Conservation (phyloP, 2,797 vertebrate species). For the Morus bassanus region DNA sequence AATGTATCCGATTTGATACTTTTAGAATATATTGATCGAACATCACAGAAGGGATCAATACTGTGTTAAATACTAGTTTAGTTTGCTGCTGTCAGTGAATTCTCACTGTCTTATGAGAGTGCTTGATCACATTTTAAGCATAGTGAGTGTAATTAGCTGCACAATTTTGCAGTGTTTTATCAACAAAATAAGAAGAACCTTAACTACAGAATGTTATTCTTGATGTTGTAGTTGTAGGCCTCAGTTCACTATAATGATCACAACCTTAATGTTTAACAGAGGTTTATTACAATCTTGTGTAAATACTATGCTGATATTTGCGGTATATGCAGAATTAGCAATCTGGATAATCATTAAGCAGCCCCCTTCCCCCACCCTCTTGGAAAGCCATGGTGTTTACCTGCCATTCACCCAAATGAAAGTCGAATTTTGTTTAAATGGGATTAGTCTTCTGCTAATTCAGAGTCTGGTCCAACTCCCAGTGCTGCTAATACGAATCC, state of each 20-base stretch:
- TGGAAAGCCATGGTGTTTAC: not conserved
- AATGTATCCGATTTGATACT: not conserved
- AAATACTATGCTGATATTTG: not conserved
- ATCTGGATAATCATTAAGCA: not conserved
- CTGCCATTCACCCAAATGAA: not conserved
- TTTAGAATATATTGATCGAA: not conserved
- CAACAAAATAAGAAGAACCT: not conserved
- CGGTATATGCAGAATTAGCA: not conserved
- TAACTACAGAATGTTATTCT: not conserved
- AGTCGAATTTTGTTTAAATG: not conserved
- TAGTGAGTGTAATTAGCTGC: not conserved
- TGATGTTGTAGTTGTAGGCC: not conserved
- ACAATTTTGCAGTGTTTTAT: not conserved
- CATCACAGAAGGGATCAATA: not conserved
- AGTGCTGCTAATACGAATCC: not conserved
- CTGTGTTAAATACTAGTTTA: not conserved
- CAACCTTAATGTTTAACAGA: not conserved
- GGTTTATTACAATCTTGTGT: not conserved
- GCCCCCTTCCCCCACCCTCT: fast-evolving
- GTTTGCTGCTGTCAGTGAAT: not conserved
- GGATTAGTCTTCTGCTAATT: not conserved
- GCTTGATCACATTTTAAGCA: not conserved
- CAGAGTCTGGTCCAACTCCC: not conserved
- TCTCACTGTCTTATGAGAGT: not conserved
- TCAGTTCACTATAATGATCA: not conserved